Conservation (phyloP, 2,888 invertebrate species). For the Tachina lurida region DNA sequence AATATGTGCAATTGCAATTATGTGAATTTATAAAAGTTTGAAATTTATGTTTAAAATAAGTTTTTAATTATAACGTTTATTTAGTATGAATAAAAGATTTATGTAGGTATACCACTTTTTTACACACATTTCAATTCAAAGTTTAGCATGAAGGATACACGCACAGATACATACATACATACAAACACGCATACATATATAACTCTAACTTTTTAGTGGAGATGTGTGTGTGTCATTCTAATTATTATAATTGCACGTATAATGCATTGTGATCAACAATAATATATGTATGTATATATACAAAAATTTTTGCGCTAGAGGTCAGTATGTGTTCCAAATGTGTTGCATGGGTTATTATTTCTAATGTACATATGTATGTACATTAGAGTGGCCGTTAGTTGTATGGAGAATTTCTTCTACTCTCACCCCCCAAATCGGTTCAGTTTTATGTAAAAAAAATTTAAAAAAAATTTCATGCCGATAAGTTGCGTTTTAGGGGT, state of each 20-base stretch:
- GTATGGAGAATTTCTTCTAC: too few species aligned
- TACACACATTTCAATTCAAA: conserved; percentile 41
- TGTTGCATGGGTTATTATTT: too few species aligned
- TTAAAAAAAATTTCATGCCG: too few species aligned
- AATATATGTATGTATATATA: background rate
- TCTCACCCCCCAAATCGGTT: too few species aligned
- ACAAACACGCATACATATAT: background rate
- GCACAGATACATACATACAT: background rate
- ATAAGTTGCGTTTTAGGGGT: too few species aligned
- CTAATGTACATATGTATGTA: too few species aligned
- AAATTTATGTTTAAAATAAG: conserved; percentile 68
- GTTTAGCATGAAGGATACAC: conserved; percentile 9
- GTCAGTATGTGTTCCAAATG: background rate
- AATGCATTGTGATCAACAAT: background rate
- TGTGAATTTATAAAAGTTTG: conserved; percentile 57
- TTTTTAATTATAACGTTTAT: conserved; percentile 63
- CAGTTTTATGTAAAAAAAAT: too few species aligned
- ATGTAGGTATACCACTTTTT: conserved; percentile 14
- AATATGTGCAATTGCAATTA: conserved; percentile 76
- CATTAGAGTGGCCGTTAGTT: too few species aligned
- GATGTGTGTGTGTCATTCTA: background rate
- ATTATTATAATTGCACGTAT: conserved; percentile 25
- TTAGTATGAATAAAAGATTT: background rate
- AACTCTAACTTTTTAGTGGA: conserved; percentile 1
- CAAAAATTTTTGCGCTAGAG: background rate